Conservation (phyloP, 2,888 invertebrate genomes). For the Agrochola lychnidis region DNA sequence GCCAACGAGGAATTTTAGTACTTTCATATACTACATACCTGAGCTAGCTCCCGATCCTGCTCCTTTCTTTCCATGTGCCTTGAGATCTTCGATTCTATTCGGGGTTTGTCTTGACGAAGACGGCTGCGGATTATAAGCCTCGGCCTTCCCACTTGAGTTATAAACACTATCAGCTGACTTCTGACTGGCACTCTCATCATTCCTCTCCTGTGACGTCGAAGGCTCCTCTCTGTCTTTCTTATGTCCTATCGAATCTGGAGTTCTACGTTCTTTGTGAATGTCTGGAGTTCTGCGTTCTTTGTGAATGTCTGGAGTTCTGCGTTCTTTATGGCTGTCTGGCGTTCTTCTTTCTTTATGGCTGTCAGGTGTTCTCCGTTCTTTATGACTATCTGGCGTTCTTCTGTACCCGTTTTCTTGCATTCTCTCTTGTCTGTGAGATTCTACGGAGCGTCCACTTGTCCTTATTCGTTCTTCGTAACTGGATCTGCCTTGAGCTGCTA, state of each 20-base stretch:
- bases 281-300: conserved; percentile 82
- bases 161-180: conserved; percentile 91
- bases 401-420: conserved; percentile 81
- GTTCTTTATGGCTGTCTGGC: conserved; percentile 77
- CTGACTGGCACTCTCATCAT: conserved; percentile 86
- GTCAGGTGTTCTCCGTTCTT: conserved; percentile 80
- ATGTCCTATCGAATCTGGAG: conserved; percentile 81
- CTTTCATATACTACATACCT: conserved; percentile 73
- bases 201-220: conserved; percentile 77
- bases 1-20: neutral
- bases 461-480: conserved; percentile 87
- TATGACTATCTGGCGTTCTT: conserved; percentile 82
- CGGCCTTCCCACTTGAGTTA: conserved; percentile 88
- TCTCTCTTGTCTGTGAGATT: conserved; percentile 76
- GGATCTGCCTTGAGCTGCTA: conserved; percentile 83
- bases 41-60: conserved; percentile 92
- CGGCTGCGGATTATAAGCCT: conserved; percentile 84
- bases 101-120: conserved; percentile 88
- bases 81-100: conserved; percentile 87
- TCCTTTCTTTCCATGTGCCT: conserved; percentile 86
- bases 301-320: conserved; percentile 78
- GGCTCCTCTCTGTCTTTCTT: conserved; percentile 79
- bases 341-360: conserved; percentile 80
- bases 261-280: conserved; percentile 79
- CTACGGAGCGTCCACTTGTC: conserved; percentile 85